phyloP scores from a whole-genome alignment of 1,140 invertebrate genomes.

The Galendromus occidentalis region DNA sequence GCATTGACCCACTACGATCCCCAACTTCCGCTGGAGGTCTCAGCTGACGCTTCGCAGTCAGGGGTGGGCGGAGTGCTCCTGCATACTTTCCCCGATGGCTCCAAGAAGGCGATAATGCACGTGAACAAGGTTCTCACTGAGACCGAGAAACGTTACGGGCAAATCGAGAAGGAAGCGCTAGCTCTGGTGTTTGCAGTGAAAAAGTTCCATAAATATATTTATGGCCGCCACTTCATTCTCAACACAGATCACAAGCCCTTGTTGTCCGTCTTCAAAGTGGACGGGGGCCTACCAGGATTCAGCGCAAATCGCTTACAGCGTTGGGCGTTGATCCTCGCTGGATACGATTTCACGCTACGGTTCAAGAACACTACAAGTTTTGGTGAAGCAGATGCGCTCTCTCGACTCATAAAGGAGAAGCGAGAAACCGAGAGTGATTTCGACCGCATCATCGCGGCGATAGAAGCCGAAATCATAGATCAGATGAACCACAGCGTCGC shows the following conservation, averaged over 20 bases:
- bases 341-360: constrained; percentile 25
- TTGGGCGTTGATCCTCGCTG: constrained; percentile 24
- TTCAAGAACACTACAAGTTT: constrained; percentile 19
- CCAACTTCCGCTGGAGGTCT: background rate
- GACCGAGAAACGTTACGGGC: constrained; percentile 32
- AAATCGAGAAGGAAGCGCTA: constrained; percentile 35
- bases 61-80: background rate
- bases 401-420: background rate
- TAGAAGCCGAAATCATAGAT: background rate
- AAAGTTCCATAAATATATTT: constrained; percentile 34
- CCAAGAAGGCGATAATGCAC: background rate
- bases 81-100: background rate
- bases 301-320: constrained; percentile 24
- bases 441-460: background rate
- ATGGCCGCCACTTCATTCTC: constrained; percentile 26
- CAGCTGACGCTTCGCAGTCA: background rate
- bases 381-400: constrained; percentile 21
- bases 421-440: background rate
- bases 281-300: constrained; percentile 21
- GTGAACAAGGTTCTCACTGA: constrained; percentile 23
- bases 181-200: no score
- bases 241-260: constrained; percentile 32
- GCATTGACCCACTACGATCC: background rate
- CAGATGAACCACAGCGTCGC: background rate
- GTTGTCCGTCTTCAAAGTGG: constrained; percentile 25